A percentile compares a stretch with the other conserved stretches of the same genome.
Evolutionary conservation across 2,113 vertebrate species (phyloP).

Genomic region (Meleagris gallopavo): DNA sequence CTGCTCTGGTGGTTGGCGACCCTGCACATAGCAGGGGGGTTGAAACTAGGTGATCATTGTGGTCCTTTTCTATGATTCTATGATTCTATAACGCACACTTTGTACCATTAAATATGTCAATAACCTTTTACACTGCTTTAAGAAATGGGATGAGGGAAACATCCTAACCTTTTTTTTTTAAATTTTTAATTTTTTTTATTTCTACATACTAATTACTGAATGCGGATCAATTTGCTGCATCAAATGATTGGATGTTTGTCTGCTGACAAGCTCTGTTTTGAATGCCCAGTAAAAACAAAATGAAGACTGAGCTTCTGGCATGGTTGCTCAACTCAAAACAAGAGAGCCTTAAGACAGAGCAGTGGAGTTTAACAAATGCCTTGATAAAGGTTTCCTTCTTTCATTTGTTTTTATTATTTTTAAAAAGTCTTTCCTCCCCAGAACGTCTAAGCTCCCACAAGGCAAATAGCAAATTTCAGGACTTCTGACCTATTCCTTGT

Average conservation of each 20-base stretch:
- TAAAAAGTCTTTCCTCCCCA: background rate
- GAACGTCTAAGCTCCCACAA: background rate
- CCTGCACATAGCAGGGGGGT: no score
- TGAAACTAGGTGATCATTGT: no score
- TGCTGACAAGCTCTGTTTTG: background rate
- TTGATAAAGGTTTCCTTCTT: background rate
- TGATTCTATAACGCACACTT: background rate
- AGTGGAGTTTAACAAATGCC: background rate
- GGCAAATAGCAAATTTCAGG: background rate
- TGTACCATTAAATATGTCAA: background rate
- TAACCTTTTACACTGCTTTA: background rate
- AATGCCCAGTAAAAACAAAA: background rate
- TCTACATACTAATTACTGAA: background rate
- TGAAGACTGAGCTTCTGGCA: background rate
- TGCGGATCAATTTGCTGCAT: background rate
- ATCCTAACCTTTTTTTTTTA: background rate
- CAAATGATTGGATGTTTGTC: background rate
- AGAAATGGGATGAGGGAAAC: background rate
- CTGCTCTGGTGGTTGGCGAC: no score
- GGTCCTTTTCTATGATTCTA: no score
- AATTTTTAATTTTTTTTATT: background rate
- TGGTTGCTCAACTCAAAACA: background rate
- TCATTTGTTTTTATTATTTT: background rate
- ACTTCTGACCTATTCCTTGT: background rate
- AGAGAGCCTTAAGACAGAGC: background rate